These are phyloP conservation scores for Rhinoraja longicauda DNA, from an alignment of 2,797 vertebrate genomes.

Conservation along the genomic window DNA sequence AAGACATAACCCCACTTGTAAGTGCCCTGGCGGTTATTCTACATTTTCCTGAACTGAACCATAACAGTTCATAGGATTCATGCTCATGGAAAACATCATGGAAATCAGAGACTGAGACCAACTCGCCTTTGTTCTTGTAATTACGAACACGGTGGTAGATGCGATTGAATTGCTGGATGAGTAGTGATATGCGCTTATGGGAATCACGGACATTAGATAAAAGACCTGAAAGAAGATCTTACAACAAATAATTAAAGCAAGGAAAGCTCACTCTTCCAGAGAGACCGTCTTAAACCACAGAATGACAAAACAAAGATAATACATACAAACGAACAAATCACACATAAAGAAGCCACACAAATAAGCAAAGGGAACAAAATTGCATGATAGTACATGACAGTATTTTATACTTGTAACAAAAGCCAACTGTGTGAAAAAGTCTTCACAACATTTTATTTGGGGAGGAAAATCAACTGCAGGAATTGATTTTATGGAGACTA, in stretches of 20 bases:
- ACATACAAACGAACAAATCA: not conserved
- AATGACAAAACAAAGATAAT: not conserved
- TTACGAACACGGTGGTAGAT: conserved; percentile 22
- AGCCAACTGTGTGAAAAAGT: not conserved
- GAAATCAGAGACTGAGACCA: not conserved
- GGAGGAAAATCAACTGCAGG: not conserved
- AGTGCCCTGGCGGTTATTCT: not conserved
- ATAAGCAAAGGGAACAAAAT: not conserved
- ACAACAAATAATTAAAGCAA: conserved; percentile 4
- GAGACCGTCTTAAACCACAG: not conserved
- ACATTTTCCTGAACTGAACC: not conserved
- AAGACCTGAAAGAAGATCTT: conserved; percentile 39
- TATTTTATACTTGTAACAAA: not conserved
- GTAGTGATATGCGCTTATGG: conserved; percentile 17
- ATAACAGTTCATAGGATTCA: not conserved
- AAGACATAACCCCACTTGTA: no score
- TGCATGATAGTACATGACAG: not conserved
- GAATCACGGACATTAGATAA: conserved; percentile 18
- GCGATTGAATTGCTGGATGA: conserved; percentile 34
- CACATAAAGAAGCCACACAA: not conserved
- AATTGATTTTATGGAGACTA: not conserved
- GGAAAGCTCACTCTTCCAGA: not conserved
- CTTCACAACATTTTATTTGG: not conserved
- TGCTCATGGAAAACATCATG: not conserved
- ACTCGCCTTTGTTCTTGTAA: conserved; percentile 37